Base-by-base conservation (phyloP, 1,140 invertebrate species). In the Phthorimaea operculella region DNA sequence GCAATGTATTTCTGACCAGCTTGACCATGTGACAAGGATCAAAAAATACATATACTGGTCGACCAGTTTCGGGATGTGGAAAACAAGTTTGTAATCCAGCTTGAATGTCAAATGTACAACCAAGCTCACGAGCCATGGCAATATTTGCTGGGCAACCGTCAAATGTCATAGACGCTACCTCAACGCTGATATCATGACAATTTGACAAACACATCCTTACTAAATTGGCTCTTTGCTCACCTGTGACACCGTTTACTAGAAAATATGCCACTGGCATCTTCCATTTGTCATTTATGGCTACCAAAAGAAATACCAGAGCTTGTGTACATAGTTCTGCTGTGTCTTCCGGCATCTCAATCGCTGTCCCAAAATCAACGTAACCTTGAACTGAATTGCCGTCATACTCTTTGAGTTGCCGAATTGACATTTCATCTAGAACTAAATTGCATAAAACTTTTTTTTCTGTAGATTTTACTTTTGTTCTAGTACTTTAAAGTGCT, bases 11-110 rank as follows among this genome's bases (percentile, higher is more conserved):
- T 45, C 76, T 51, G 7, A 71, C 54, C 49, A 76, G 62, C 68
- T 85, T 83, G 7, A 83, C 45, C 67, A 82, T 74, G 54, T 83
- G 78, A 45, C 75, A 83, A 12, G 73, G 52, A 55, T 83, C 77
- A 16, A 74, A 54, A 51, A 81, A 64, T 15, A 74, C 33, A 52
- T 60, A 56, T 11, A 85, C 62, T 45, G 63, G 62, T 34, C 66
- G 34, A 16, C 54, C 42, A 44, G 51, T 62, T 10, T 6, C 33
- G 8, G 74, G 72, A 55, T 82, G 74, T 33, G 12, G 11, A 68
- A 83, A 80, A 44, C 51, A 72, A 16, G 66, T 66, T 60, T 66
- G 56, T 14, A 59, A 51, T 60, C 67, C 60, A 33, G 52, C 15
- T 7, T 56, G n/a, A 44, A 50, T 12, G 9, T 34, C 42, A 4